Evolutionary conservation across 2,888 invertebrate species (phyloP).

Genomic region (Torymus aiolomorphi): DNA sequence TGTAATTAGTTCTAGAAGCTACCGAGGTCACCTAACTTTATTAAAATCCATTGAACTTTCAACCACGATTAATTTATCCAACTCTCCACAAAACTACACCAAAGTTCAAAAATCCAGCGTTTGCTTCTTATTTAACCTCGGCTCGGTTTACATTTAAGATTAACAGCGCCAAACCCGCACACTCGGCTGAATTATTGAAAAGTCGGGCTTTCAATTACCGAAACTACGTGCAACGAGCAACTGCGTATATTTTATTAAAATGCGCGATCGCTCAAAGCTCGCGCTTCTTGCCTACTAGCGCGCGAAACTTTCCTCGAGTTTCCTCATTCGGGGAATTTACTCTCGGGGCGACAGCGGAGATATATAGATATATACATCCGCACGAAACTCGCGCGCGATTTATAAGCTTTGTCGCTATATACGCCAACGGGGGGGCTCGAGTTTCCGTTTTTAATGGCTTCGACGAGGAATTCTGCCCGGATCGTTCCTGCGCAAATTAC

Average conservation of each 20-base stretch:
- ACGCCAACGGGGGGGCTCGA: not conserved
- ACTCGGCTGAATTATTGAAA: too few relatives aligned
- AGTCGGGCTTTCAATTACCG: not conserved
- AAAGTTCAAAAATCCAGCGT: too few relatives aligned
- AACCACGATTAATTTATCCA: too few relatives aligned
- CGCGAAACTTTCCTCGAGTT: slow-evolving; percentile 24
- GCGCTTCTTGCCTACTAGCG: not conserved
- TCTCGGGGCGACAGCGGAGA: not conserved
- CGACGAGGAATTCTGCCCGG: not conserved
- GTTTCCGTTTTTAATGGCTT: slow-evolving; percentile 9
- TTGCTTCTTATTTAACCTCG: too few relatives aligned
- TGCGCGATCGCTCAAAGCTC: slow-evolving; percentile 1
- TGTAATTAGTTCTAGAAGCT: too few relatives aligned
- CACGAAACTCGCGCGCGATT: slow-evolving; percentile 8
- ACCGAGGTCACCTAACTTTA: too few relatives aligned
- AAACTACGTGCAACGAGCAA: not conserved
- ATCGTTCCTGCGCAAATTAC: too few relatives aligned
- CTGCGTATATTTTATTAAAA: not conserved
- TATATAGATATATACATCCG: not conserved
- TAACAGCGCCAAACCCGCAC: too few relatives aligned
- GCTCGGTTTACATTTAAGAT: too few relatives aligned
- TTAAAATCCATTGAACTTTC: too few relatives aligned
- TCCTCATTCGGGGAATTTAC: not conserved
- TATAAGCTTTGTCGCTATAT: slow-evolving; percentile 1
- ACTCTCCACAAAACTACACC: too few relatives aligned